These are phyloP conservation scores for Hartigia nigra DNA, from an alignment of 2,888 invertebrate species.

Conservation along the genomic window DNA sequence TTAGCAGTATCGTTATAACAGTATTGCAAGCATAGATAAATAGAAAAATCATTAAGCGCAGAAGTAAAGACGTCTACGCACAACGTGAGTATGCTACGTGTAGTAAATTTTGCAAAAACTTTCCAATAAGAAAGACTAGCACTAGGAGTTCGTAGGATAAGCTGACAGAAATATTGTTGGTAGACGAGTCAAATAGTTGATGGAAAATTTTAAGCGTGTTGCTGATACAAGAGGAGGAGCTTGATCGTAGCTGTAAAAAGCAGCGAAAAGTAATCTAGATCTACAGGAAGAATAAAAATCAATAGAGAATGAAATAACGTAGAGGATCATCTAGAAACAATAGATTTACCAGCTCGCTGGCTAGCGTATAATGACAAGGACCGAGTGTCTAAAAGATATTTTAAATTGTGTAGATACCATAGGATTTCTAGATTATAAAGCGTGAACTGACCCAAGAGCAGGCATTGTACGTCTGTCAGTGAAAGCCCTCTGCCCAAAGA, in stretches of 20 bases:
- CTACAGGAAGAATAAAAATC: slow-evolving; percentile 8
- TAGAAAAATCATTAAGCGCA: neutral
- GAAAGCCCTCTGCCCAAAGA: slow-evolving; percentile 85
- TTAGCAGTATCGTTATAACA: neutral
- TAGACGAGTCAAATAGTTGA: neutral
- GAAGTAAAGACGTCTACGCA: neutral
- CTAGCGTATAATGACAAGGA: neutral
- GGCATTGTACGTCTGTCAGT: slow-evolving; percentile 79
- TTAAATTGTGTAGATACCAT: neutral
- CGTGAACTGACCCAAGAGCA: slow-evolving; percentile 67
- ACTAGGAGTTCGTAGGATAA: neutral
- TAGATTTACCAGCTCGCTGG: neutral
- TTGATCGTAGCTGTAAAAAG: too few species aligned
- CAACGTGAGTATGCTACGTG: neutral
- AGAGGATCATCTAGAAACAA: neutral
- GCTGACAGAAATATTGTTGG: neutral
- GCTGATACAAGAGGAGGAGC: neutral
- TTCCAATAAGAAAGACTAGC: neutral
- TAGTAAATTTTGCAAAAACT: neutral
- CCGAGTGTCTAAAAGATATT: neutral
- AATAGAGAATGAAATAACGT: slow-evolving; percentile 13
- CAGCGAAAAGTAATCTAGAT: neutral
- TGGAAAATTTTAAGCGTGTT: neutral
- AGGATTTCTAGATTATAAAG: neutral
- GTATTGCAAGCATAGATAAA: neutral